phyloP scores from a whole-genome alignment of 2,113 vertebrate genomes.

The Perccottus glenii region DNA sequence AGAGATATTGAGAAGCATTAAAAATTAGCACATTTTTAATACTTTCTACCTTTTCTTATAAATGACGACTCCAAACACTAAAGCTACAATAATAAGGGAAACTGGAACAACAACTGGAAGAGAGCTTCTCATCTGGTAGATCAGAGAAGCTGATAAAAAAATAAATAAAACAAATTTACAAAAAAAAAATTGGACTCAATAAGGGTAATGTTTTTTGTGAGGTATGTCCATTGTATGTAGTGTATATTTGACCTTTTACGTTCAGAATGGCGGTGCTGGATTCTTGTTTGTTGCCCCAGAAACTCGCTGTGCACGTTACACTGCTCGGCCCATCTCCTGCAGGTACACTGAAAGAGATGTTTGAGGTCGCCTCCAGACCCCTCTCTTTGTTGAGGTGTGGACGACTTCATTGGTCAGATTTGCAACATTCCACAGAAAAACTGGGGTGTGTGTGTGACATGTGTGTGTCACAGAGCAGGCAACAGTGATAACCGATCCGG shows the following conservation, averaged over 20 bases:
- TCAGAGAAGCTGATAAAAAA: slow-evolving; percentile 38
- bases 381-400: slow-evolving; percentile 11
- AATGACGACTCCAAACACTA: too few species aligned
- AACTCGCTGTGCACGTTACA: slow-evolving; percentile 53
- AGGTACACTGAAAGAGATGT: slow-evolving; percentile 50
- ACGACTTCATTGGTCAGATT: slow-evolving; percentile 28
- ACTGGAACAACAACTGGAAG: too few species aligned
- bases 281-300: slow-evolving; percentile 53
- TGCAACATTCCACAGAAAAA: slow-evolving; percentile 62
- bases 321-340: slow-evolving; percentile 45
- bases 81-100: too few species aligned
- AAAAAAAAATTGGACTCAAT: not conserved
- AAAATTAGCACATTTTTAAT: too few species aligned
- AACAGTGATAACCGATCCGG: slow-evolving; percentile 46
- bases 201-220: not conserved
- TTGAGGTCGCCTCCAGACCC: slow-evolving; percentile 59
- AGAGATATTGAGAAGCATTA: too few species aligned
- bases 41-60: too few species aligned
- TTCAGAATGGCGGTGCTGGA: slow-evolving; percentile 27
- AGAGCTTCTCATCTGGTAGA: slow-evolving; percentile 27
- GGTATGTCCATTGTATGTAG: not conserved
- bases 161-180: too few species aligned
- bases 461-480: slow-evolving; percentile 70
- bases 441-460: slow-evolving; percentile 63
- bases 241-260: slow-evolving; percentile 47